Evolutionary conservation across 1,140 invertebrate genomes (phyloP), one percentile per base, ranked within the genome.

Genomic region (Hycleus cichorii): DNA sequence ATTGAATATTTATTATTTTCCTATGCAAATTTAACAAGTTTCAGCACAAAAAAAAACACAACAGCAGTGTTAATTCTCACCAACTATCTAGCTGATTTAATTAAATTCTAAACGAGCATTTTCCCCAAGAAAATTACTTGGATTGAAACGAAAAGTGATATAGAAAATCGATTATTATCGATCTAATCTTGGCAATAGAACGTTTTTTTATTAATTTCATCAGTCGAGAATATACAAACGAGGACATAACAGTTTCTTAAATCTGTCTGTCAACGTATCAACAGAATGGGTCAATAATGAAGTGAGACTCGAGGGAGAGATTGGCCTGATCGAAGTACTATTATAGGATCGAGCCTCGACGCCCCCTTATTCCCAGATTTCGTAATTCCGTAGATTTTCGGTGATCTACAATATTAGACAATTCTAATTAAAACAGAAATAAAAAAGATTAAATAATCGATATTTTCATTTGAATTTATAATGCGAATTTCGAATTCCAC

Each of bases 211-310:
- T 53, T 5, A 46, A 45, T 44, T 53, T 32, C 18, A n/a, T 11
- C 9, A 38, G 27, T 44, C 45, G 7, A 32, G 42, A 24, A 10
- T 53, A 51, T 46, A 53, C n/a, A 53, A 53, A 53, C 51, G 51
- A 53, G 51, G 26, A 53, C 42, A 53, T 45, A 53, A 53, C 51
- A 45, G 40, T 53, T 53, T 45, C 51, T 39, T 53, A 53, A 53
- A 53, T 53, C 51, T 58, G 47, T 48, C 54, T 57, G 47, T 57
- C 54, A 57, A 57, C 47, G 51, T 53, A 45, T 46, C 46, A 47
- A 46, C 45, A 46, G 57, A 64, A 64, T 59, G 58, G 63, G 59
- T 64, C 63, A 64, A 64, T 64, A 64, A 64, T 64, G 63, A 64
- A 64, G 63, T 64, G 63, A 64, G 60, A 61, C 63, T 64, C 60